A percentile compares a stretch with the other conserved stretches of the same genome.
These are phyloP conservation scores for Nycticebus coucang DNA, from an alignment of 2,113 vertebrate genomes.

Conservation along the genomic window DNA sequence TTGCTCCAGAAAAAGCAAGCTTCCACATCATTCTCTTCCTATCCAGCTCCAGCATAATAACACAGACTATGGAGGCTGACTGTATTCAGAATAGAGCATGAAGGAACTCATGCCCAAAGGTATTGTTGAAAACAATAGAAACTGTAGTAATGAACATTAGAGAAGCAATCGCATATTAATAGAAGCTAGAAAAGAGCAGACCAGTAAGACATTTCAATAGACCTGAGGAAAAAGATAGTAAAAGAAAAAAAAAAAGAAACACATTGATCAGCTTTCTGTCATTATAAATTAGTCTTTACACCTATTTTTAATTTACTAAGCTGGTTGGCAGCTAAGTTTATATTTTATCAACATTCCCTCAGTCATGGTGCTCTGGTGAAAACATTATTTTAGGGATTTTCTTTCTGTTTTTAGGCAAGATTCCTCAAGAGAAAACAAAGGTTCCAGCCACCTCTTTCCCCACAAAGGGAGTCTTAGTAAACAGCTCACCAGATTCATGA, in stretches of 20 bases:
- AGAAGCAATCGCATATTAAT: not conserved
- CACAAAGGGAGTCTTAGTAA: not conserved
- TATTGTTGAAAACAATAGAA: not conserved
- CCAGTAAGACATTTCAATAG: not conserved
- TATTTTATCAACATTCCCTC: constrained; percentile 4
- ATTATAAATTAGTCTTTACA: constrained; percentile 33
- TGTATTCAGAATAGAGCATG: not conserved
- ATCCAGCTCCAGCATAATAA: not conserved
- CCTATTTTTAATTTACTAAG: constrained; percentile 52
- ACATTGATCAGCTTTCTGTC: constrained; percentile 13
- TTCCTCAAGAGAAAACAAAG: constrained; percentile 38
- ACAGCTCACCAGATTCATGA: constrained; percentile 9
- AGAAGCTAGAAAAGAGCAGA: constrained; percentile 13
- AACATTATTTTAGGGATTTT: constrained; percentile 20
- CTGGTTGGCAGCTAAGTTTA: not conserved
- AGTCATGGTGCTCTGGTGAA: constrained; percentile 8
- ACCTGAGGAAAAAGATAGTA: not conserved
- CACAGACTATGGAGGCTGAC: not conserved
- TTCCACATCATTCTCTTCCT: not conserved
- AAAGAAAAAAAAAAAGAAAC: not conserved
- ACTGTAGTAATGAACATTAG: not conserved
- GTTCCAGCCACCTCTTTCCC: not conserved
- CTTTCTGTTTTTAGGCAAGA: constrained; percentile 31
- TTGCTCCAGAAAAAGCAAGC: not conserved
- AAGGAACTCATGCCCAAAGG: constrained; percentile 11